Evolutionary conservation across 2,113 vertebrate genomes (phyloP).

Genomic region (Petaurus breviceps): DNA sequence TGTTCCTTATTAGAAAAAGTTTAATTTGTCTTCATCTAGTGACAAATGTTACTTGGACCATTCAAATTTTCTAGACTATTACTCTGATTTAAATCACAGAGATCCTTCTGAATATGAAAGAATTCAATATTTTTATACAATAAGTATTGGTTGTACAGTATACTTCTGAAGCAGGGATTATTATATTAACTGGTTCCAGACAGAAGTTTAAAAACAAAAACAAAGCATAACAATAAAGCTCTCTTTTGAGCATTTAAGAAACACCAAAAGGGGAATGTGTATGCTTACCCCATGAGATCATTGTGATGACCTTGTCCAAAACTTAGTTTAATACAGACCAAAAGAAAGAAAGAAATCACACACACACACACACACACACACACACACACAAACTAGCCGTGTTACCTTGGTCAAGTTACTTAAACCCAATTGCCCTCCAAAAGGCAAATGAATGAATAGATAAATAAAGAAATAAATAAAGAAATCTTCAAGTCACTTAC

Average conservation of each 20-base stretch:
- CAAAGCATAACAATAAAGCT: slow-evolving; percentile 4
- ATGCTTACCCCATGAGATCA: slow-evolving; percentile 1
- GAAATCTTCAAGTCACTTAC: background rate
- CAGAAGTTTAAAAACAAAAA: slow-evolving; percentile 45
- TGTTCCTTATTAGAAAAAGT: slow-evolving; percentile 64
- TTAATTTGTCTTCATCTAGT: slow-evolving; percentile 65
- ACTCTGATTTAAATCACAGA: slow-evolving; percentile 18
- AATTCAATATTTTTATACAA: slow-evolving; percentile 44
- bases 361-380: no score
- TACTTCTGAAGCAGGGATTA: slow-evolving; percentile 55
- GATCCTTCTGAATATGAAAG: slow-evolving; percentile 51
- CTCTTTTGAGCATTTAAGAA: slow-evolving; percentile 11
- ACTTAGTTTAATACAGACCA: slow-evolving; percentile 42
- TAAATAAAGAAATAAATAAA: no score
- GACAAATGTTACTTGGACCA: slow-evolving; percentile 51
- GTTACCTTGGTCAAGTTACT: no score
- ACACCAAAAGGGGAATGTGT: slow-evolving; percentile 26
- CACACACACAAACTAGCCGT: no score
- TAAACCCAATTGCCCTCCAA: no score
- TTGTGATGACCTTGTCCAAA: slow-evolving; percentile 31
- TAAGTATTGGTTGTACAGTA: slow-evolving; percentile 47
- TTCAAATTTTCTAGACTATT: slow-evolving; percentile 67
- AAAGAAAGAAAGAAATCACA: slow-evolving; percentile 30
- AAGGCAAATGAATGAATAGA: no score
- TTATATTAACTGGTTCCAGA: slow-evolving; percentile 63